Evolutionary conservation across 2,888 invertebrate species (phyloP), one percentile per base, ranked within the genome.

Genomic region (Elegia similella): DNA sequence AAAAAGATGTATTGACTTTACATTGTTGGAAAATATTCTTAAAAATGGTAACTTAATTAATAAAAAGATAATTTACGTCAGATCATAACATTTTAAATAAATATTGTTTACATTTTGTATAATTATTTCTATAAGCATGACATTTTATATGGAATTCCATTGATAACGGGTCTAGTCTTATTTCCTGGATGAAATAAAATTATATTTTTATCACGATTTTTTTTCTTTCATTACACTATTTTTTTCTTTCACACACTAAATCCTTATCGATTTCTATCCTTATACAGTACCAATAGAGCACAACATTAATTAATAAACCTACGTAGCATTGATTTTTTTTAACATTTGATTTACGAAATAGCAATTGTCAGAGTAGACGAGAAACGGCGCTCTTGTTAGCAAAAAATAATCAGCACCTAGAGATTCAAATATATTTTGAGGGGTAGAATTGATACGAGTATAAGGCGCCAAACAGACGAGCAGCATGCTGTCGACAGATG

Each of bases 151-250:
- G 32, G 32, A 30, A 48, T 48, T 38, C 16, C 32, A 44, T 13
- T 48, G 17, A 10, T 17, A 55, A 55, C 44, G 32, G 44, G 44
- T 55, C 56, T 60, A 60, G 60, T 60, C 58, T 17, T 58, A 53
- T 43, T 13, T 56, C 44, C 15, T 46, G 53, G 34, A 54, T 16
- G 42, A 3, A 55, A 43, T 58, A 57, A 44, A 57, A 12, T 43
- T 52, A 7, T 17, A 43, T 23, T 47, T 32, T 44, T 43, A 47
- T 55, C 23, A 38, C 2, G 29, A 23, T n/a, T n/a, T 38, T 23
- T 42, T 44, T 42, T n/a, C n/a, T n/a, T n/a, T n/a, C n/a, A n/a
- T n/a, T n/a, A n/a, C n/a, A n/a, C n/a, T n/a, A n/a, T 38, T 44
- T 30, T 17, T n/a, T 17, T 6, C 17, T n/a, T 34, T 15, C 15